Conservation (phyloP, 1,140 invertebrate species). For the Listronotus bonariensis region DNA sequence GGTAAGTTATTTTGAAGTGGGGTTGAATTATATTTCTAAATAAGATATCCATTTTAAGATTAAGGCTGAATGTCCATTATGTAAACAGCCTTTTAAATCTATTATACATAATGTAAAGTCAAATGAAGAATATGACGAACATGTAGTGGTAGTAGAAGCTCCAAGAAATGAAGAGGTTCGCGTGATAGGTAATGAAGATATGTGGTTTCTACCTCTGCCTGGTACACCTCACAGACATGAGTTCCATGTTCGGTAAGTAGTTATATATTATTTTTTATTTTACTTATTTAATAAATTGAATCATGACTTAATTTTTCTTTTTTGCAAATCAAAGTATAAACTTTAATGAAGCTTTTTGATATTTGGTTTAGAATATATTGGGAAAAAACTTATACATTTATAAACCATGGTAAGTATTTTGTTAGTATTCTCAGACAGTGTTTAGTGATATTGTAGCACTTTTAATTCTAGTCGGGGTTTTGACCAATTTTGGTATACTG, state of each 20-base stretch:
- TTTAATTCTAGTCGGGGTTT: too few relatives aligned
- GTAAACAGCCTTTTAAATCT: constrained; percentile 87
- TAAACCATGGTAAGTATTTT: too few relatives aligned
- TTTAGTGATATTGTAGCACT: too few relatives aligned
- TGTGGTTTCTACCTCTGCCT: constrained; percentile 43
- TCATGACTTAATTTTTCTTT: too few relatives aligned
- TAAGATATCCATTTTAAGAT: constrained; percentile 59
- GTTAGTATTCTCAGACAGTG: too few relatives aligned
- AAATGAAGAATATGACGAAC: constrained; percentile 86
- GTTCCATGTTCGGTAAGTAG: constrained; percentile 53
- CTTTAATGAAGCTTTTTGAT: too few relatives aligned
- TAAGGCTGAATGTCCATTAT: constrained; percentile 91
- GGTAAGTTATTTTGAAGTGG: constrained; percentile 56
- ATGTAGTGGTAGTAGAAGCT: constrained; percentile 56
- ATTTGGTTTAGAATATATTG: too few relatives aligned
- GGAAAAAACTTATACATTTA: too few relatives aligned
- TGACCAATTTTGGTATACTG: too few relatives aligned
- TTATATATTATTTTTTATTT: neutral
- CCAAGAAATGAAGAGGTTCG: constrained; percentile 33
- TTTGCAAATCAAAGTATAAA: too few relatives aligned
- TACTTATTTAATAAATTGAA: too few relatives aligned
- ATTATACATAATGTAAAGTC: constrained; percentile 92
- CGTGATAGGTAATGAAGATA: constrained; percentile 37
- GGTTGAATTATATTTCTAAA: neutral
- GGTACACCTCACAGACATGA: constrained; percentile 45